Percentiles rank a stretch among this genome's conserved stretches.
These are phyloP conservation scores for Danio jaintianensis DNA, from an alignment of 2,797 vertebrate species.

Conservation along the genomic window DNA sequence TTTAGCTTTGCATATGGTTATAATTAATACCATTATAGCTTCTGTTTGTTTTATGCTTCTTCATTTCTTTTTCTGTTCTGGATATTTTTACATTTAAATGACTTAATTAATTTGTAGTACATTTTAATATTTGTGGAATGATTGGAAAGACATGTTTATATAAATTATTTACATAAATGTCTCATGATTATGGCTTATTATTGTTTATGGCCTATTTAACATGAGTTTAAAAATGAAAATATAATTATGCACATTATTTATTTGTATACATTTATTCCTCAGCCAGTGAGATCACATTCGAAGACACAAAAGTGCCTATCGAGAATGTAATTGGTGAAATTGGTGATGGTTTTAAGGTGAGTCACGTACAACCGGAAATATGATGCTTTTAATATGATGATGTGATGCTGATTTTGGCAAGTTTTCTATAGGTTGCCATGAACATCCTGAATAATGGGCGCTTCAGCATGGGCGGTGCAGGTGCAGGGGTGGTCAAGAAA, in stretches of 20 bases:
- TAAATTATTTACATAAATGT: too few relatives aligned
- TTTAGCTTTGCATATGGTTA: too few relatives aligned
- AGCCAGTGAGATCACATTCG: constrained; percentile 94
- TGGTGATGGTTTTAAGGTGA: constrained; percentile 94
- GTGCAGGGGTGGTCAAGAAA: constrained; percentile 92
- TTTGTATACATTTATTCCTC: constrained; percentile 42
- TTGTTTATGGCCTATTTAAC: too few relatives aligned
- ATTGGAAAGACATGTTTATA: too few relatives aligned
- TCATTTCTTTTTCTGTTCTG: too few relatives aligned
- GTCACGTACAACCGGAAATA: neutral
- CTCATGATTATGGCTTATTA: too few relatives aligned
- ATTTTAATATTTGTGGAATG: too few relatives aligned
- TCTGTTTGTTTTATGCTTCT: too few relatives aligned
- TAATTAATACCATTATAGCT: too few relatives aligned
- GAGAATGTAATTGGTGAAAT: constrained; percentile 95
- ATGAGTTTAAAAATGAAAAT: too few relatives aligned
- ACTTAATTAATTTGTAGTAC: too few relatives aligned
- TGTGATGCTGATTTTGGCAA: neutral
- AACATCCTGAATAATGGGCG: constrained; percentile 94
- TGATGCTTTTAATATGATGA: neutral
- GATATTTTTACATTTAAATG: too few relatives aligned
- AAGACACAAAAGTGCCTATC: constrained; percentile 90
- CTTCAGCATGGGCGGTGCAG: constrained; percentile 92
- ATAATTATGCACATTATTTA: constrained; percentile 6
- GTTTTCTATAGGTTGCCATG: constrained; percentile 86